These are phyloP conservation scores for Pogonomyrmex barbatus DNA, from an alignment of 1,140 invertebrate genomes.

Conservation along the genomic window DNA sequence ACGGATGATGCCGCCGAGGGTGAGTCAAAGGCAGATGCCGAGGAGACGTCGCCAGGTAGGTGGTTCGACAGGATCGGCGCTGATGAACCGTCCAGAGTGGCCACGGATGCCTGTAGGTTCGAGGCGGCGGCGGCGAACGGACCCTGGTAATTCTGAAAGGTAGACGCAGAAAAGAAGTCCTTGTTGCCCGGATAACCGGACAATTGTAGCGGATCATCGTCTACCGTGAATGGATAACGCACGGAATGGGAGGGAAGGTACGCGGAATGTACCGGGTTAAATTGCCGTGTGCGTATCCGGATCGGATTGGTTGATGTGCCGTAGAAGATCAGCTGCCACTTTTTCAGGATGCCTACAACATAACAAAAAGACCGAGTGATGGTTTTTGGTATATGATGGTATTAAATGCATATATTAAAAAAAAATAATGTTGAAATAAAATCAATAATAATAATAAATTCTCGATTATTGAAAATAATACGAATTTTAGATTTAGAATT, in stretches of 20 bases:
- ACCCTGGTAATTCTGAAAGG: conserved; percentile 90
- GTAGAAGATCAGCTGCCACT: conserved; percentile 97
- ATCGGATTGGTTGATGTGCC: conserved; percentile 94
- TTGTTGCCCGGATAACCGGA: conserved; percentile 85
- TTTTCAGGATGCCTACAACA: conserved; percentile 91
- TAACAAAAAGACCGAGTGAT: background rate
- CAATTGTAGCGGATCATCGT: conserved; percentile 85
- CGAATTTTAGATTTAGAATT: background rate
- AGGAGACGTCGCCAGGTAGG: conserved; percentile 78
- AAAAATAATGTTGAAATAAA: background rate
- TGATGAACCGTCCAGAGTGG: conserved; percentile 89
- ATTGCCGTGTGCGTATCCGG: conserved; percentile 86
- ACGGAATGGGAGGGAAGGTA: conserved; percentile 77
- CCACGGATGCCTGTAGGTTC: conserved; percentile 89
- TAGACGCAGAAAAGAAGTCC: conserved; percentile 87
- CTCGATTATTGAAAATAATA: background rate
- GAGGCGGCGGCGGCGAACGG: conserved; percentile 90
- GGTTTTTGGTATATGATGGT: too few relatives aligned
- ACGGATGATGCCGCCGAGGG: conserved; percentile 58
- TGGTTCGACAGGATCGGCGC: conserved; percentile 82
- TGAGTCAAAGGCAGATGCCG: conserved; percentile 62
- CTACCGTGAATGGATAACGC: conserved; percentile 82
- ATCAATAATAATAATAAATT: background rate
- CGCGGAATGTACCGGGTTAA: conserved; percentile 86
- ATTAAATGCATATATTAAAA: background rate